phyloP scores from a whole-genome alignment of 2,113 vertebrate genomes.

The Pelecanus crispus region DNA sequence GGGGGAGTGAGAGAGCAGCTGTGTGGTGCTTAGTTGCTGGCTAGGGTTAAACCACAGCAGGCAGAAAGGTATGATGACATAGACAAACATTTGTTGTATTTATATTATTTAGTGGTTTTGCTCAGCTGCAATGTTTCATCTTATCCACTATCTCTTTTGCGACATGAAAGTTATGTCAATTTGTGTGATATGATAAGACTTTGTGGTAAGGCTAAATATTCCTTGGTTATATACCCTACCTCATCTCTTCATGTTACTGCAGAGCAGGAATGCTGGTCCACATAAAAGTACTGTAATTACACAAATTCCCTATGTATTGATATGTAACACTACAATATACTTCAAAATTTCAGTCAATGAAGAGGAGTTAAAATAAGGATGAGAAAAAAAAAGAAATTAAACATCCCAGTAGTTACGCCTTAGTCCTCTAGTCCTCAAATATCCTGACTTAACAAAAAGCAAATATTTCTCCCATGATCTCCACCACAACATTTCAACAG shows the following conservation, averaged over 20 bases:
- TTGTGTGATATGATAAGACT: neutral
- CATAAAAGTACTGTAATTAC: neutral
- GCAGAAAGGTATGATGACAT: neutral
- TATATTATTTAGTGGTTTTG: neutral
- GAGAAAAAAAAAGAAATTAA: neutral
- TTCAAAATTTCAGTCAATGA: neutral
- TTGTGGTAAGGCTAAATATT: neutral
- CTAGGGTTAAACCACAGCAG: no score
- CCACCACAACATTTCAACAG: neutral
- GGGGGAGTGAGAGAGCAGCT: no score
- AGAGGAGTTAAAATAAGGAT: neutral
- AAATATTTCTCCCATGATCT: neutral
- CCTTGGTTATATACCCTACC: neutral
- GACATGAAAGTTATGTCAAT: neutral
- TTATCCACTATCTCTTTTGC: neutral
- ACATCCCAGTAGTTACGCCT: neutral
- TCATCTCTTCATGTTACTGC: neutral
- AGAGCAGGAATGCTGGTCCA: neutral
- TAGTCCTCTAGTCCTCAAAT: neutral
- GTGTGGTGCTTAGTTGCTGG: no score
- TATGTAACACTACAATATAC: neutral
- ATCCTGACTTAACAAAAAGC: neutral
- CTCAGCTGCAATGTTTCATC: neutral
- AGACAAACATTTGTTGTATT: neutral
- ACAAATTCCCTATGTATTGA: neutral